Evolutionary conservation across 2,797 vertebrate species (phyloP).

Genomic region (Aplochiton taeniatus): DNA sequence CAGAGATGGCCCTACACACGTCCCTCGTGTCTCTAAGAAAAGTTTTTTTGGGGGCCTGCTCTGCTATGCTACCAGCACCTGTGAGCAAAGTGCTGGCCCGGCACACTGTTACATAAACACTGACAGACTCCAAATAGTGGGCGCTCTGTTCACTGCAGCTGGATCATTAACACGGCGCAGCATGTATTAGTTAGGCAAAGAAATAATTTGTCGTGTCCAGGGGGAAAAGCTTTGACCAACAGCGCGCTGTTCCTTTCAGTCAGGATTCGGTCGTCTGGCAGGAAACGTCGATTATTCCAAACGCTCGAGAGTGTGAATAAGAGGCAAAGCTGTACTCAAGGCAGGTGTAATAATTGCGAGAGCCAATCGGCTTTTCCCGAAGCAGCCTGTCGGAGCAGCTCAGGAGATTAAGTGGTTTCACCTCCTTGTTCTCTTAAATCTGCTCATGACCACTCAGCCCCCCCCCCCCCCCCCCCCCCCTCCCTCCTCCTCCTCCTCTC

Average conservation of each 20-base stretch:
- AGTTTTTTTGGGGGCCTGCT: slow-evolving; percentile 39
- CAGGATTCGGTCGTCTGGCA: too few relatives aligned
- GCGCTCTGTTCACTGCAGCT: slow-evolving; percentile 67
- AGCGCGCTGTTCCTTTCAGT: too few relatives aligned
- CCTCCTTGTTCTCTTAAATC: slow-evolving; percentile 9
- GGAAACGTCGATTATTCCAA: too few relatives aligned
- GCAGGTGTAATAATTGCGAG: neutral
- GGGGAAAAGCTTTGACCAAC: too few relatives aligned
- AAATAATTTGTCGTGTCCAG: too few relatives aligned
- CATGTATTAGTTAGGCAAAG: too few relatives aligned
- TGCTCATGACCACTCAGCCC: neutral
- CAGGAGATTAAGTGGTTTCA: slow-evolving; percentile 10
- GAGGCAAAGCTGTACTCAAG: neutral
- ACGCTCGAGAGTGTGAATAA: slow-evolving; percentile 9
- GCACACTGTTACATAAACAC: slow-evolving; percentile 65
- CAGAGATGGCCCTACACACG: slow-evolving; percentile 26
- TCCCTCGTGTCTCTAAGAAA: slow-evolving; percentile 40
- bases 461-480: too few relatives aligned
- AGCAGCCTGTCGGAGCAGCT: slow-evolving; percentile 9
- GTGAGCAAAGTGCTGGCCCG: slow-evolving; percentile 51
- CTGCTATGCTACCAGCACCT: slow-evolving; percentile 64
- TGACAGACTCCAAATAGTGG: slow-evolving; percentile 64
- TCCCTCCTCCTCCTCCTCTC: too few relatives aligned
- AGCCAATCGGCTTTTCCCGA: slow-evolving; percentile 1
- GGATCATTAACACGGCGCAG: slow-evolving; percentile 62